phyloP scores from a whole-genome alignment of 1,140 invertebrate genomes.

The Sesamia nonagrioides region DNA sequence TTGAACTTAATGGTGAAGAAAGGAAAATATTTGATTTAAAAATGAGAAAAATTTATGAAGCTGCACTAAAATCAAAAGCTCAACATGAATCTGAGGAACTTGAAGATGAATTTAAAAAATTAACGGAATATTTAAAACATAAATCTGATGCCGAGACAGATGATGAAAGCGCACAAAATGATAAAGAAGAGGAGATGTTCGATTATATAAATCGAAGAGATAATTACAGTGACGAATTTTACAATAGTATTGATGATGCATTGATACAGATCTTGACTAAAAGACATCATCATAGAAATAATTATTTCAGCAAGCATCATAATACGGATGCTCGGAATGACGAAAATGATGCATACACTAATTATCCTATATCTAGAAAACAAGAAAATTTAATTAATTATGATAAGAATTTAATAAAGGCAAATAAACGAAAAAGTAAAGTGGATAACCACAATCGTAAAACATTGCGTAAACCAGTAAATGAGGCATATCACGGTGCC shows the following conservation, averaged over 20 bases:
- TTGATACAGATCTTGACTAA: not conserved
- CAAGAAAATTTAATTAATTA: conserved; percentile 3
- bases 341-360: not conserved
- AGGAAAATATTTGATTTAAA: conserved; percentile 68
- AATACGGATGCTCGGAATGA: too few species aligned
- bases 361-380: not conserved
- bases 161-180: not conserved
- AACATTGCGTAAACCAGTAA: not conserved
- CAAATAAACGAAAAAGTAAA: not conserved
- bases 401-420: not conserved
- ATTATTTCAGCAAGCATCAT: not conserved
- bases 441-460: not conserved
- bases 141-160: not conserved
- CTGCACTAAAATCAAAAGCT: not conserved
- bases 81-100: not conserved
- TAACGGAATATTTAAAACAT: not conserved
- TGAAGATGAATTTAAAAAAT: not conserved
- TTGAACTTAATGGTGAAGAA: conserved; percentile 54
- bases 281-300: not conserved
- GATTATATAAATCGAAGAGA: not conserved
- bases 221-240: not conserved
- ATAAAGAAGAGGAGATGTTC: not conserved
- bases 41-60: conserved; percentile 69
- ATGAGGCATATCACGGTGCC: not conserved
- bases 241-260: not conserved